Percentiles rank a stretch among this genome's conserved stretches.
phyloP scores from a whole-genome alignment of 2,113 vertebrate species.

The Carlito syrichta region DNA sequence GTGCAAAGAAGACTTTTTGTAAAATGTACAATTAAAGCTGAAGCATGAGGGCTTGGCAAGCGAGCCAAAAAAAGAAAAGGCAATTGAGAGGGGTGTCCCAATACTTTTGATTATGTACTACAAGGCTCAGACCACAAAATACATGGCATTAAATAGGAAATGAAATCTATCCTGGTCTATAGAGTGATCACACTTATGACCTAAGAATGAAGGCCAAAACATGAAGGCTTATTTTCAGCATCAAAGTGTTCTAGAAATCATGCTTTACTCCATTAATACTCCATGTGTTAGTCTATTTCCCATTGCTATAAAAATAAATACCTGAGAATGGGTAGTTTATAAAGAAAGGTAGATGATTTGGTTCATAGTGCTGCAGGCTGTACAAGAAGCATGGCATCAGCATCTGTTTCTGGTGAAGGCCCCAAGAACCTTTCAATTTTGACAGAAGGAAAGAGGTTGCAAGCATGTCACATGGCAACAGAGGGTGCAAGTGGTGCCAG shows the following conservation, averaged over 20 bases:
- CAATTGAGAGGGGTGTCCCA: not conserved
- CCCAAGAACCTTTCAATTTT: too few species aligned
- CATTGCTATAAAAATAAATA: too few species aligned
- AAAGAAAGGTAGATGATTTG: too few species aligned
- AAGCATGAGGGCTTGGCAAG: not conserved
- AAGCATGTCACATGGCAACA: too few species aligned
- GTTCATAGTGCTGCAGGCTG: too few species aligned
- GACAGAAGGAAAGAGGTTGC: too few species aligned
- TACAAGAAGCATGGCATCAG: too few species aligned
- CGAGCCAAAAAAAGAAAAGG: not conserved
- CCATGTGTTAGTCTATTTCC: too few species aligned
- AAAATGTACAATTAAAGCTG: not conserved
- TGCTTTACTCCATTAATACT: not conserved
- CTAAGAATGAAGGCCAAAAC: not conserved
- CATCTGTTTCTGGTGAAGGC: too few species aligned
- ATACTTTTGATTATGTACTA: accelerated
- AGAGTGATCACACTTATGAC: not conserved
- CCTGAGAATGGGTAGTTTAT: too few species aligned
- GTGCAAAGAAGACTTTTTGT: not conserved
- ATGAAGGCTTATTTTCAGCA: not conserved
- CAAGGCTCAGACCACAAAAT: not conserved
- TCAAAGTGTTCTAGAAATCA: not conserved
- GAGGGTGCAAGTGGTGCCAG: too few species aligned
- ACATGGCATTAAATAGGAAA: accelerated
- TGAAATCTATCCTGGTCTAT: not conserved